Evolutionary conservation across 1,140 invertebrate genomes (phyloP), one percentile per base, ranked within the genome.

Genomic region (Metaphire vulgaris): DNA sequence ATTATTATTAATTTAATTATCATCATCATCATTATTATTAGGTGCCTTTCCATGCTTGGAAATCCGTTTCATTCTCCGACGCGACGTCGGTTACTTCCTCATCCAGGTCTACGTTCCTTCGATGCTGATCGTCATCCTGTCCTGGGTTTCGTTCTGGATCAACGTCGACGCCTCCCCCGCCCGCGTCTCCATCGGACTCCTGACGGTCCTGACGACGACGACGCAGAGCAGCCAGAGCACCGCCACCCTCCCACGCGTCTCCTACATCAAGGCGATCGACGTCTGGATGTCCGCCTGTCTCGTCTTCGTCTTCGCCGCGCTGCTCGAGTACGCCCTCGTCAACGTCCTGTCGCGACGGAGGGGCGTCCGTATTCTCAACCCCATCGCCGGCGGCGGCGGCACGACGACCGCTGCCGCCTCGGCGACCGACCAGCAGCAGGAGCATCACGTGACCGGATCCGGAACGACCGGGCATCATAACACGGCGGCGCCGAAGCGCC

Each of bases 21-120:
- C n/a, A n/a, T n/a, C n/a, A n/a, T n/a, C n/a, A n/a, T n/a, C n/a
- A n/a, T n/a, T n/a, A n/a, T n/a, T n/a, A n/a, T n/a, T n/a, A 77
- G 78, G 78, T 69, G 33, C n/a, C 26, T 79, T 56, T 65, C 29
- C 76, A 2, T 79, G 78, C 64, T 84, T 93, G 12, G 86, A 91
- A 79, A 92, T 92, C 0, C 91, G 90, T 75, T 96, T 96, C 86
- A 93, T 93, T 85, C 88, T 96, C 1, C 92, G 92, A 80, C 88
- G 94, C 93, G 69, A 76, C 31, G 67, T 76, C 31, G 75, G 75
- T 68, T 95, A 95, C 83, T 96, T 95, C 85, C 88, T 95, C 0
- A 93, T 93, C 78, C 92, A 93, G 87, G 92, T 94, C 6, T 95
- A 95, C 85, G 90, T 95, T 34, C 94, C 94, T 0, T 95, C 93